These are phyloP conservation scores for Gambelia wislizenii DNA, from an alignment of 2,797 vertebrate species.

Conservation along the genomic window DNA sequence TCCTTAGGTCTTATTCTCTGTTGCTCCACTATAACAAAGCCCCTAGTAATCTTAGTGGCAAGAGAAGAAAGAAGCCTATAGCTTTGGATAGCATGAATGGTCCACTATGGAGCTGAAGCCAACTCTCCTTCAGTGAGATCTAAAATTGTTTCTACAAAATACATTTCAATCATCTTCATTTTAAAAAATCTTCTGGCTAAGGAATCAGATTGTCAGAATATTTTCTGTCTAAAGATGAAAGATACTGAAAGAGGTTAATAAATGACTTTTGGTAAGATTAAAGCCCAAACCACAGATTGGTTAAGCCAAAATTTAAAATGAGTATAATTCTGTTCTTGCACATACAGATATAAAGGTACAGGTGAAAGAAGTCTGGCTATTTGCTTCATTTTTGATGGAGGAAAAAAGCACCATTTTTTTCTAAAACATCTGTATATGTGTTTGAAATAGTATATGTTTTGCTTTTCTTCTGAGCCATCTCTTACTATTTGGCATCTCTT, in stretches of 20 bases:
- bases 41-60: too few species aligned
- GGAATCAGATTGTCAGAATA: slow-evolving; percentile 16
- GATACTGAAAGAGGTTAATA: not conserved
- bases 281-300: not conserved
- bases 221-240: slow-evolving; percentile 33
- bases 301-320: slow-evolving; percentile 8
- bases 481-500: not conserved
- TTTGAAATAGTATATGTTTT: not conserved
- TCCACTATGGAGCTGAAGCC: not conserved
- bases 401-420: not conserved
- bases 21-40: too few species aligned
- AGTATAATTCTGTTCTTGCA: slow-evolving; percentile 3
- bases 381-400: not conserved
- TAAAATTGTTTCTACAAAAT: slow-evolving; percentile 1
- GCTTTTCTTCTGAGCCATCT: not conserved
- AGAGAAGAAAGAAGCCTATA: not conserved
- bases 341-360: not conserved
- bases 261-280: slow-evolving; percentile 29
- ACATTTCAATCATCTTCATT: not conserved
- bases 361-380: not conserved
- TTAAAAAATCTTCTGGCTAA: slow-evolving; percentile 23
- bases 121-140: not conserved
- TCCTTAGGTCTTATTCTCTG: too few species aligned
- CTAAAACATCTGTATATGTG: not conserved
- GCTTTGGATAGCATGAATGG: not conserved